Evolutionary conservation across 2,888 invertebrate genomes (phyloP).

Genomic region (Trichacis sp.): DNA sequence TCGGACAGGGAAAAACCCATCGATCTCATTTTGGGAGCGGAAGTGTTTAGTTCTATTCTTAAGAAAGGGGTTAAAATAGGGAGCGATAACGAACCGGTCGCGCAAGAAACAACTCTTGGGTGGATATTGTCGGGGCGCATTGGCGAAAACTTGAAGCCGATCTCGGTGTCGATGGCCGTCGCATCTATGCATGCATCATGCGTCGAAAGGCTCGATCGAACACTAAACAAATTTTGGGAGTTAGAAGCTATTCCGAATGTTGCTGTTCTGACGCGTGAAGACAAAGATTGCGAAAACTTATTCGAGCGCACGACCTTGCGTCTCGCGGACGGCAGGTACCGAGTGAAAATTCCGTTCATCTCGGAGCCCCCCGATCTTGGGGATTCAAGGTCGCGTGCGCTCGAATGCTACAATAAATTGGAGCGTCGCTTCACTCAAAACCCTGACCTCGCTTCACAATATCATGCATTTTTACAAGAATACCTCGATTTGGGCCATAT

Average conservation of each 20-base stretch:
- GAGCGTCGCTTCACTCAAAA: not conserved
- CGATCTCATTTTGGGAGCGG: too few relatives aligned
- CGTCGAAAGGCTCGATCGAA: not conserved
- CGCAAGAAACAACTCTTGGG: constrained; percentile 9
- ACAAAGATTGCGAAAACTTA: not conserved
- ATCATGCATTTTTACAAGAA: not conserved
- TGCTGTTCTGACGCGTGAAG: not conserved
- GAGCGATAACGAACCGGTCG: constrained; percentile 5
- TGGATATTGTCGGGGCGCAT: constrained; percentile 10
- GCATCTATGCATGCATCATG: not conserved
- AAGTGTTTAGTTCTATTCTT: too few relatives aligned
- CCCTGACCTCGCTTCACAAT: not conserved
- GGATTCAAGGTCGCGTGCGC: not conserved
- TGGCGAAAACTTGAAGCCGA: too few relatives aligned
- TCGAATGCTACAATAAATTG: constrained; percentile 6
- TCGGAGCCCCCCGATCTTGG: constrained; percentile 1
- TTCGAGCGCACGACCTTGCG: too few relatives aligned
- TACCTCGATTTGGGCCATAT: not conserved
- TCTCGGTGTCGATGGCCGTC: too few relatives aligned
- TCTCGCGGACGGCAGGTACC: not conserved
- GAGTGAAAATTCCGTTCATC: constrained; percentile 5
- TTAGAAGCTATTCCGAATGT: not conserved
- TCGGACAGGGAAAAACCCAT: too few relatives aligned
- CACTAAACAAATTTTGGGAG: not conserved
- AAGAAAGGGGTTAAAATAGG: too few relatives aligned